A percentile compares a stretch with the other conserved stretches of the same genome.
Evolutionary conservation across 2,888 invertebrate genomes (phyloP).

Genomic region (Thereva unica): DNA sequence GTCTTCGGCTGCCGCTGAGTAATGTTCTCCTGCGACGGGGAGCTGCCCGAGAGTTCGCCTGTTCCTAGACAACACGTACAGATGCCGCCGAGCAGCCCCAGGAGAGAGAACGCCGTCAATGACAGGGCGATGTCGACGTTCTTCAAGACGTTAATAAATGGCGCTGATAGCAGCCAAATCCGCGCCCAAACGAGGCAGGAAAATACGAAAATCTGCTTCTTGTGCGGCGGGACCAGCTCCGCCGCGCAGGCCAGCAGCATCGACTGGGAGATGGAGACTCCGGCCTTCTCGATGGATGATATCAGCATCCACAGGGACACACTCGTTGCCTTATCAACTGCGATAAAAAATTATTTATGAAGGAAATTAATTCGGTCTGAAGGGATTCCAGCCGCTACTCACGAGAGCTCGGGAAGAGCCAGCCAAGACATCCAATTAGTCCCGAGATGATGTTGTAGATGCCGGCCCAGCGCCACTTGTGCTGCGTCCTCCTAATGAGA

Average conservation of each 20-base stretch:
- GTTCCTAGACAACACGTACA: conserved; percentile 19
- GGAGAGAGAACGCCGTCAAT: conserved; percentile 51
- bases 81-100: conserved; percentile 54
- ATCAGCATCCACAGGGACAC: conserved; percentile 56
- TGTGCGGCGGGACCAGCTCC: conserved; percentile 55
- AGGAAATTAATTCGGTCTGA: conserved; percentile 8
- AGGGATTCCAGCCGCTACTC: conserved; percentile 41
- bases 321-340: conserved; percentile 52
- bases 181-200: conserved; percentile 57
- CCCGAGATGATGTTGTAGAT: conserved; percentile 56
- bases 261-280: conserved; percentile 57
- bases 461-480: conserved; percentile 58
- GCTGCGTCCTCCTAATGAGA: conserved; percentile 53
- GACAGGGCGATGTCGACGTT: conserved; percentile 54
- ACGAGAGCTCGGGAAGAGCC: conserved; percentile 54
- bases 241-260: conserved; percentile 56
- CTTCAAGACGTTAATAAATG: conserved; percentile 55
- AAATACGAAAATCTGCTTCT: conserved; percentile 54
- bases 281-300: conserved; percentile 56
- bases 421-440: conserved; percentile 55
- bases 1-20: no score
- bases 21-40: no score
- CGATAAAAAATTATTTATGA: conserved; percentile 30
- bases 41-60: no score
- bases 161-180: conserved; percentile 55